Evolutionary conservation across 2,888 invertebrate species (phyloP).

Genomic region (Xestia ashworthii): DNA sequence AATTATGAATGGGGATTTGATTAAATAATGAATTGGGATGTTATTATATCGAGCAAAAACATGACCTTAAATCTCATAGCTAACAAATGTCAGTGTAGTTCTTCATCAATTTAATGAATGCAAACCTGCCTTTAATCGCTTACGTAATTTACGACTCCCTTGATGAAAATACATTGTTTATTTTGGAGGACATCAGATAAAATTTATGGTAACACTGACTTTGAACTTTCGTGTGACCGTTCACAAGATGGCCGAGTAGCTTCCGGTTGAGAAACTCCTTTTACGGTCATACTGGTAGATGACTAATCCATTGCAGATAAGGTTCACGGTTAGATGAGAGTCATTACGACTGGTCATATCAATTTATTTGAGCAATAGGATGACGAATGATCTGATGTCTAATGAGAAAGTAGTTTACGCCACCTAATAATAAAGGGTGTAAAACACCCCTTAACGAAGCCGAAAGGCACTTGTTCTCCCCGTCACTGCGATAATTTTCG

Average conservation of each 20-base stretch:
- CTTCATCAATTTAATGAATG: neutral
- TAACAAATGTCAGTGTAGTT: neutral
- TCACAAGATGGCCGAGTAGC: neutral
- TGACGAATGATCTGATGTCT: neutral
- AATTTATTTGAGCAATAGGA: neutral
- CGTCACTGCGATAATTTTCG: too few relatives aligned
- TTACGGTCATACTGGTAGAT: conserved; percentile 2
- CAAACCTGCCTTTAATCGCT: neutral
- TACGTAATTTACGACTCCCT: neutral
- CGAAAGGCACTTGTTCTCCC: too few relatives aligned
- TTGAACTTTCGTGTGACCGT: conserved; percentile 31
- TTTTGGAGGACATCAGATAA: conserved; percentile 17
- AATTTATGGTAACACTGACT: conserved; percentile 10
- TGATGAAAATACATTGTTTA: conserved; percentile 10
- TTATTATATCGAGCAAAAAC: too few relatives aligned
- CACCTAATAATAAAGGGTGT: neutral
- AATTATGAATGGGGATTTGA: too few relatives aligned
- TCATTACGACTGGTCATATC: neutral
- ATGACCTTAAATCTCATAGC: neutral
- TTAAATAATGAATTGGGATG: too few relatives aligned
- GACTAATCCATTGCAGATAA: neutral
- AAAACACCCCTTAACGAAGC: too few relatives aligned
- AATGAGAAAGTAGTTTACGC: neutral
- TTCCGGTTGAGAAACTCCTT: conserved; percentile 31
- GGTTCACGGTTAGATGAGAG: neutral